Evolutionary conservation across 2,797 vertebrate genomes (phyloP).

Genomic region (Hyperoplus immaculatus): DNA sequence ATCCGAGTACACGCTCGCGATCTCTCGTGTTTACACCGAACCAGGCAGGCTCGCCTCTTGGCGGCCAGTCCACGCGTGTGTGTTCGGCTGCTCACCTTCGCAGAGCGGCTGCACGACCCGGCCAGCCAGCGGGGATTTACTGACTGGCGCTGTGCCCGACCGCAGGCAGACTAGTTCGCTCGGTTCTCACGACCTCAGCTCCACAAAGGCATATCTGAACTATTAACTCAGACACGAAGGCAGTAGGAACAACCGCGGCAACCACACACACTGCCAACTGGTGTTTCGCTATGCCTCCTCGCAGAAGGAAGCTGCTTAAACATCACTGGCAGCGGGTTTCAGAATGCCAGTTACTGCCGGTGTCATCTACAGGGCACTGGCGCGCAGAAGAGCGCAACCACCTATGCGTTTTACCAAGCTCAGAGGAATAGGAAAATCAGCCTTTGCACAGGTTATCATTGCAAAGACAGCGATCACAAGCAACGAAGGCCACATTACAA

Average conservation of each 20-base stretch:
- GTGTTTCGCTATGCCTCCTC: constrained; percentile 74
- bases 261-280: constrained; percentile 83
- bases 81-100: constrained; percentile 83
- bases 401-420: constrained; percentile 45
- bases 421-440: constrained; percentile 18
- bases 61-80: constrained; percentile 71
- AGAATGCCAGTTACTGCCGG: constrained; percentile 48
- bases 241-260: constrained; percentile 80
- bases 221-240: constrained; percentile 85
- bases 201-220: constrained; percentile 87
- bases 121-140: constrained; percentile 87
- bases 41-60: constrained; percentile 69
- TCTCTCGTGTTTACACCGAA: constrained; percentile 68
- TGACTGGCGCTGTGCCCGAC: constrained; percentile 88
- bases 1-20: constrained; percentile 37
- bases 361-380: constrained; percentile 74
- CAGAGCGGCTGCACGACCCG: constrained; percentile 76
- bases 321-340: constrained; percentile 60
- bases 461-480: not conserved
- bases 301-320: constrained; percentile 60
- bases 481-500: not conserved
- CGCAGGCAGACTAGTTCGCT: constrained; percentile 88
- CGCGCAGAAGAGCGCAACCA: constrained; percentile 44
- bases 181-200: constrained; percentile 92
- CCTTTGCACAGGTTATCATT: not conserved